phyloP scores from a whole-genome alignment of 2,113 vertebrate species.

The Gallinago media region DNA sequence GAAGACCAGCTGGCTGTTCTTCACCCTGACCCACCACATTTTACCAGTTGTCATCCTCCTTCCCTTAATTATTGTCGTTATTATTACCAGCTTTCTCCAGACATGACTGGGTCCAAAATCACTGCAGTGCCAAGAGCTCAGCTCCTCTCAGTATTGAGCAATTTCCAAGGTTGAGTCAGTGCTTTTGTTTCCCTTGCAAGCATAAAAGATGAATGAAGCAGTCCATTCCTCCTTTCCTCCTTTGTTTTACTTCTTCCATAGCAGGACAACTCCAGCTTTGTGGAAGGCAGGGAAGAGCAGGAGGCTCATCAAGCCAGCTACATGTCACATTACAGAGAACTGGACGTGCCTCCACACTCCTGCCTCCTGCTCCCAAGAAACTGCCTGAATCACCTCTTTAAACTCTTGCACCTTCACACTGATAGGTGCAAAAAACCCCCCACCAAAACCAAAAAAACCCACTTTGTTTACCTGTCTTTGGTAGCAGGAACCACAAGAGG shows the following conservation, averaged over 20 bases:
- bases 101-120: background rate
- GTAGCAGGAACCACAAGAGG: background rate
- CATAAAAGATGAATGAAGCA: background rate
- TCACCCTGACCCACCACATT: background rate
- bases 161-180: background rate
- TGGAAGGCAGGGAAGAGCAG: background rate
- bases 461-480: background rate
- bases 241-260: background rate
- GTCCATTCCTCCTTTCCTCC: background rate
- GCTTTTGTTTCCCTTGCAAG: background rate
- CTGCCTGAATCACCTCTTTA: background rate
- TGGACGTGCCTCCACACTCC: accelerated
- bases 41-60: background rate
- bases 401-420: background rate
- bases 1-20: background rate
- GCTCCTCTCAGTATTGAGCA: background rate
- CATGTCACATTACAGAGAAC: background rate
- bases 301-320: background rate
- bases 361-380: background rate
- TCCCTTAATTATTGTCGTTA: background rate
- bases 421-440: background rate
- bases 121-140: background rate
- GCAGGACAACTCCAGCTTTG: background rate
- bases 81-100: background rate
- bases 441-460: background rate